phyloP scores from a whole-genome alignment of 2,888 invertebrate species.

The Limnephilus marmoratus region DNA sequence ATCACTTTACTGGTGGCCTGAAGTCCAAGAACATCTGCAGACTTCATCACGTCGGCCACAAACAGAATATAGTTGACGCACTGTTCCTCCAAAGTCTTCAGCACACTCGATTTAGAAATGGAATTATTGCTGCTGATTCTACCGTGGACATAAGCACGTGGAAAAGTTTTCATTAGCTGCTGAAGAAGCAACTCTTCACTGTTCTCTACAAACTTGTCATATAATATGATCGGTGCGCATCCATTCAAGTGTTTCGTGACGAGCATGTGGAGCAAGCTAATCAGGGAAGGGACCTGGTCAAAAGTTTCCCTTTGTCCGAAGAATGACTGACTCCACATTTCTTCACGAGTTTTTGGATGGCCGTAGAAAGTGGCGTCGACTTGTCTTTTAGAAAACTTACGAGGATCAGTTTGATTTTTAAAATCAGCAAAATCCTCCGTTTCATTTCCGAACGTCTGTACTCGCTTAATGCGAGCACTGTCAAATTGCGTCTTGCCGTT shows the following conservation, averaged over 20 bases:
- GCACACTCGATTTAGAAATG: slow-evolving; percentile 73
- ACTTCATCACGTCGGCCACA: slow-evolving; percentile 80
- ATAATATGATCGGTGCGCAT: slow-evolving; percentile 83
- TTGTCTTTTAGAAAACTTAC: slow-evolving; percentile 69
- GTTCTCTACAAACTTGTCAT: slow-evolving; percentile 79
- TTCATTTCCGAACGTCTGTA: slow-evolving; percentile 7
- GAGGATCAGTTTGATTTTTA: slow-evolving; percentile 27
- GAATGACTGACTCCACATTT: slow-evolving; percentile 76
- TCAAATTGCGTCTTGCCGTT: slow-evolving; percentile 20
- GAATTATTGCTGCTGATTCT: slow-evolving; percentile 76
- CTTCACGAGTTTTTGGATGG: slow-evolving; percentile 78
- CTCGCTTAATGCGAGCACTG: slow-evolving; percentile 3
- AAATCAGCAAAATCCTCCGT: background rate
- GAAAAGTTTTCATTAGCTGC: slow-evolving; percentile 77
- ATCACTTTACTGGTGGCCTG: slow-evolving; percentile 82
- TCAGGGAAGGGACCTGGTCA: slow-evolving; percentile 79
- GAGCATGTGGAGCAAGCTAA: slow-evolving; percentile 79
- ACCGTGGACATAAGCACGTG: slow-evolving; percentile 80
- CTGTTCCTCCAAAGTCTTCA: slow-evolving; percentile 71
- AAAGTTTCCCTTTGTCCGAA: slow-evolving; percentile 71
- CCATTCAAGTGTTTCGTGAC: slow-evolving; percentile 79
- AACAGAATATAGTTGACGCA: slow-evolving; percentile 84
- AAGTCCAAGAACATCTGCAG: slow-evolving; percentile 79
- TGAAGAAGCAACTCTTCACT: slow-evolving; percentile 78
- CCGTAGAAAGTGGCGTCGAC: slow-evolving; percentile 77